A percentile compares a stretch with the other conserved stretches of the same genome.
Conservation (phyloP, 2,797 vertebrate species). For the Ibycter americanus region DNA sequence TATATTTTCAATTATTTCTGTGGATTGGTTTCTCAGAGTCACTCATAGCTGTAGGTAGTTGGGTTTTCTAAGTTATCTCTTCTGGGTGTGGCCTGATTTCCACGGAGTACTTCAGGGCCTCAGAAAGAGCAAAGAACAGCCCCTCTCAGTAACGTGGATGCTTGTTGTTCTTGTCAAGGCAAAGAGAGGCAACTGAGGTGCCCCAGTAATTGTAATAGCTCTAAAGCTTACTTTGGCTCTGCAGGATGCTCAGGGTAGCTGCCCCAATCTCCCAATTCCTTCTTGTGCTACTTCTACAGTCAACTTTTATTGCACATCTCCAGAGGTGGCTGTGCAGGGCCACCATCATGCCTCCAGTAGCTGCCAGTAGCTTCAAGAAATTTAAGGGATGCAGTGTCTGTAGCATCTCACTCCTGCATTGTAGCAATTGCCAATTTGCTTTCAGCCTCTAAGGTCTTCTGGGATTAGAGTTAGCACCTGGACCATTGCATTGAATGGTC, state of each 20-base stretch:
- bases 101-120: neutral
- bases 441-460: neutral
- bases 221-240: neutral
- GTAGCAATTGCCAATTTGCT: neutral
- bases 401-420: neutral
- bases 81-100: neutral
- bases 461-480: neutral
- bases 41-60: neutral
- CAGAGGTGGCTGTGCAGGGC: neutral
- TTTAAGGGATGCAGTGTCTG: neutral
- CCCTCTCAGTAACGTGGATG: neutral
- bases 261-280: neutral
- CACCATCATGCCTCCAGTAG: neutral
- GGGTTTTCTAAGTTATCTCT: neutral
- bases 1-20: neutral
- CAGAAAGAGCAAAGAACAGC: neutral
- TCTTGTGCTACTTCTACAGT: neutral
- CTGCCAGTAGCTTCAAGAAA: neutral
- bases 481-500: neutral
- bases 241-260: neutral
- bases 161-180: neutral
- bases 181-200: neutral
- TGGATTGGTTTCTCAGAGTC: neutral
- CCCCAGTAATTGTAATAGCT: neutral
- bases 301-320: neutral